Percentiles rank a stretch among this genome's conserved stretches.
Evolutionary conservation across 2,888 invertebrate genomes (phyloP).

Genomic region (Liposcelis brunnea): DNA sequence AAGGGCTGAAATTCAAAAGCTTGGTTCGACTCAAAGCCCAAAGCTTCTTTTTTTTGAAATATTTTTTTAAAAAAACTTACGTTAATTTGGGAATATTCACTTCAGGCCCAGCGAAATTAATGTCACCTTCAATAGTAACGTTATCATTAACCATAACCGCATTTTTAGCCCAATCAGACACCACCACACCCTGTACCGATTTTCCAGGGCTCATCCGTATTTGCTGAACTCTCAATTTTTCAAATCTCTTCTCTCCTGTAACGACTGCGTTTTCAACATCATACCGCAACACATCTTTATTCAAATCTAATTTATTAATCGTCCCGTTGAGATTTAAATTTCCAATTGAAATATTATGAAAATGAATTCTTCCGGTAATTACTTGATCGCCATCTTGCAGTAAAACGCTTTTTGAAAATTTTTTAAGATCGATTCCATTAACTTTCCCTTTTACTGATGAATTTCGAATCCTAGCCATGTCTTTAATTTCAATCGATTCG

Average conservation of each 20-base stretch:
- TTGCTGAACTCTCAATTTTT: slow-evolving; percentile 24
- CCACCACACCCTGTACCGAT: slow-evolving; percentile 28
- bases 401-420: slow-evolving; percentile 27
- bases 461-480: slow-evolving; percentile 21
- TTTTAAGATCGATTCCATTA: slow-evolving; percentile 25
- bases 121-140: slow-evolving; percentile 29
- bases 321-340: slow-evolving; percentile 18
- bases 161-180: slow-evolving; percentile 30
- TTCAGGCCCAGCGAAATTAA: slow-evolving; percentile 26
- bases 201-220: slow-evolving; percentile 23
- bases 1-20: too few relatives aligned
- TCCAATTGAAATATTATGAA: slow-evolving; percentile 13
- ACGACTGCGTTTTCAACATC: slow-evolving; percentile 26
- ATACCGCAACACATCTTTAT: slow-evolving; percentile 31
- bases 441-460: slow-evolving; percentile 24
- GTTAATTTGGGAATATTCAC: slow-evolving; percentile 26
- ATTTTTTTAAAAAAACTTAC: too few relatives aligned
- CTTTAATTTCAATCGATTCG: slow-evolving; percentile 24
- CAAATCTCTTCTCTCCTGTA: slow-evolving; percentile 28
- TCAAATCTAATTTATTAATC: slow-evolving; percentile 34
- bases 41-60: too few relatives aligned
- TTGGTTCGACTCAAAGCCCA: too few relatives aligned
- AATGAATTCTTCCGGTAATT: slow-evolving; percentile 19
- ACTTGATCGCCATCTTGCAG: slow-evolving; percentile 28
- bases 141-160: slow-evolving; percentile 26